Evolutionary conservation across 2,113 vertebrate species (phyloP).

Genomic region (Ursus arctos): DNA sequence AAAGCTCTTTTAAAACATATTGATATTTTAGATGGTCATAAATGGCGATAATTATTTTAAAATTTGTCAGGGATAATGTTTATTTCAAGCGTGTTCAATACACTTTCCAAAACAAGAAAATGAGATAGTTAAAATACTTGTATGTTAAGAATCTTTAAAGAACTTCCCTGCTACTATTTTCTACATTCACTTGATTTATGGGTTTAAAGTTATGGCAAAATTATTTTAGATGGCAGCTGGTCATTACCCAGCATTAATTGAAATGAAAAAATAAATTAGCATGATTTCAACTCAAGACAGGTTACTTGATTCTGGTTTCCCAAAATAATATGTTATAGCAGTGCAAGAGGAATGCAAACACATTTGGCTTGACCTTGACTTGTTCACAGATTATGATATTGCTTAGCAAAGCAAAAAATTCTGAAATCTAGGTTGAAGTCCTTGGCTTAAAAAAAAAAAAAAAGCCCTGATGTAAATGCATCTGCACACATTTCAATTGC

Average conservation of each 20-base stretch:
- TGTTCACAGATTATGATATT: slow-evolving; percentile 57
- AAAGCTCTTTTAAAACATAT: not conserved
- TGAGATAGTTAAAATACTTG: slow-evolving; percentile 23
- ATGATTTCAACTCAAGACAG: slow-evolving; percentile 34
- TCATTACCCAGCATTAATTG: slow-evolving; percentile 45
- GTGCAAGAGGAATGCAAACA: slow-evolving; percentile 56
- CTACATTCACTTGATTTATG: slow-evolving; percentile 40
- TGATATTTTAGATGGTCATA: not conserved
- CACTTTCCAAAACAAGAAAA: slow-evolving; percentile 21
- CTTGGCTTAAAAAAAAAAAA: not conserved
- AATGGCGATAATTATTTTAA: not conserved
- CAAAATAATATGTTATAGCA: slow-evolving; percentile 9
- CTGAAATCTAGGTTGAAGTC: slow-evolving; percentile 69
- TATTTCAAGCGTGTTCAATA: not conserved
- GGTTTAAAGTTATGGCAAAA: slow-evolving; percentile 21
- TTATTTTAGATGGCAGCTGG: slow-evolving; percentile 66
- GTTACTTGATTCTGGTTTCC: slow-evolving; percentile 68
- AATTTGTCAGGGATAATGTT: not conserved
- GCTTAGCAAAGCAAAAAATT: slow-evolving; percentile 69
- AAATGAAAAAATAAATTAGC: slow-evolving; percentile 65
- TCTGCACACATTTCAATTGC: slow-evolving; percentile 52
- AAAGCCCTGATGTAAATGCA: slow-evolving; percentile 54
- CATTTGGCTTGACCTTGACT: slow-evolving; percentile 15
- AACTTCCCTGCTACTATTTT: not conserved
- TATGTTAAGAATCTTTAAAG: not conserved